Conservation (phyloP, 30 jellyfish, hydroid and myxozoan species). For the Nemopilema nomurai region DNA sequence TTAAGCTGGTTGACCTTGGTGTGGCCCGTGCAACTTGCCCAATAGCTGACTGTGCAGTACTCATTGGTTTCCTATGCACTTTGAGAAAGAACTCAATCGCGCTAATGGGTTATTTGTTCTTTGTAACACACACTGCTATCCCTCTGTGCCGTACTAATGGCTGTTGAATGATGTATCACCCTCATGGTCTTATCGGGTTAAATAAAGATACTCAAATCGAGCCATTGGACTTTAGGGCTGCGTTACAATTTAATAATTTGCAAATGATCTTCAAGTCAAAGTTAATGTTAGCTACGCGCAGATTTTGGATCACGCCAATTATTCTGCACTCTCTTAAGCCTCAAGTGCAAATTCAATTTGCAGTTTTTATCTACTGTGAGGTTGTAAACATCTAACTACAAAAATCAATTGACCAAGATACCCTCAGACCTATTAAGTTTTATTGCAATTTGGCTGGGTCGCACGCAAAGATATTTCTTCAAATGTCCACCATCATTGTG, state of each 20-base stretch:
- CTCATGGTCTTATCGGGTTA: not conserved
- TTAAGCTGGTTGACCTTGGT: slow-evolving; percentile 39
- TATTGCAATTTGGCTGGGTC: no score
- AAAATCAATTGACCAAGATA: not conserved
- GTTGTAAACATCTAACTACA: not conserved
- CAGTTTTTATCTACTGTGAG: not conserved
- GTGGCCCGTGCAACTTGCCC: slow-evolving; percentile 42
- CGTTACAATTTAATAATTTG: not conserved
- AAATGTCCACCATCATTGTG: no score
- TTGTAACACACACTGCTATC: not conserved
- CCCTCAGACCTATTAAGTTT: not conserved
- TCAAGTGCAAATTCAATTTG: not conserved
- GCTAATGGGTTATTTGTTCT: slow-evolving; percentile 33
- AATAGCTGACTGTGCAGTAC: not conserved
- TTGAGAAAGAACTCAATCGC: slow-evolving; percentile 32
- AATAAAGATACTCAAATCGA: not conserved
- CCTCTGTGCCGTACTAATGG: not conserved
- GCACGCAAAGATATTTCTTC: no score
- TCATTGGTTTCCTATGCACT: slow-evolving; percentile 31
- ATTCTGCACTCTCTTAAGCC: not conserved
- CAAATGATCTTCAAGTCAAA: not conserved
- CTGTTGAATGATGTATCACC: slow-evolving; percentile 5
- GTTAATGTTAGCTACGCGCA: not conserved
- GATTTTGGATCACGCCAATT: not conserved
- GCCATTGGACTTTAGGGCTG: not conserved